Conservation (phyloP, 2,888 invertebrate genomes). For the Kryphioiulus occultus region DNA sequence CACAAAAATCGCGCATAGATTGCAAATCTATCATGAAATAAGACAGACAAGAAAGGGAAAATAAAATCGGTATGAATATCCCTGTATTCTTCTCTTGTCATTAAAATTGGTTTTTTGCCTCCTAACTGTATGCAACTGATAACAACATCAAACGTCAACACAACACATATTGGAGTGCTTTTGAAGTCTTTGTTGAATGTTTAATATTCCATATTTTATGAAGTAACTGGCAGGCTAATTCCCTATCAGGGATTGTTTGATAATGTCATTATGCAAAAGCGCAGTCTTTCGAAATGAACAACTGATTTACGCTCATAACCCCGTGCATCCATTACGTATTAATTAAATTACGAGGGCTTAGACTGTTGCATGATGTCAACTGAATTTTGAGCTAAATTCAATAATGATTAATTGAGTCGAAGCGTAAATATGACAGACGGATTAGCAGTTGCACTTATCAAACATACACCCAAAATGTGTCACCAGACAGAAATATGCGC, state of each 20-base stretch:
- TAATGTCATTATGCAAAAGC: not conserved
- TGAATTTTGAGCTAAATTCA: not conserved
- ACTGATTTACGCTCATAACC: conserved; percentile 3
- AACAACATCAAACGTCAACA: not conserved
- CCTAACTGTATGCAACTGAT: conserved; percentile 12
- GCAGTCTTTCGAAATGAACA: not conserved
- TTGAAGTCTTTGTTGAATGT: not conserved
- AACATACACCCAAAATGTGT: not conserved
- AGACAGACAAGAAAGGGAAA: too few species aligned
- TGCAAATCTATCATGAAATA: too few species aligned
- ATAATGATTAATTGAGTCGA: not conserved
- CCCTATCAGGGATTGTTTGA: not conserved
- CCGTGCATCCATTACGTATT: not conserved
- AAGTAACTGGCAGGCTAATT: not conserved
- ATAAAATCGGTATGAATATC: not conserved
- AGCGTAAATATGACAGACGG: not conserved
- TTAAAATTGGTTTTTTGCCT: not conserved
- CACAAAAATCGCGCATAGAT: too few species aligned
- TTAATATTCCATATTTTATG: not conserved
- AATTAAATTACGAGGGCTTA: conserved; percentile 3
- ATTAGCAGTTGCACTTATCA: not conserved
- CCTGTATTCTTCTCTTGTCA: not conserved
- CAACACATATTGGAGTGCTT: not conserved
- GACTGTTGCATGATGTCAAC: not conserved
- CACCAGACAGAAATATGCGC: not conserved